phyloP scores from a whole-genome alignment of 2,888 invertebrate genomes.

The Marasmarcha lunaedactyla region DNA sequence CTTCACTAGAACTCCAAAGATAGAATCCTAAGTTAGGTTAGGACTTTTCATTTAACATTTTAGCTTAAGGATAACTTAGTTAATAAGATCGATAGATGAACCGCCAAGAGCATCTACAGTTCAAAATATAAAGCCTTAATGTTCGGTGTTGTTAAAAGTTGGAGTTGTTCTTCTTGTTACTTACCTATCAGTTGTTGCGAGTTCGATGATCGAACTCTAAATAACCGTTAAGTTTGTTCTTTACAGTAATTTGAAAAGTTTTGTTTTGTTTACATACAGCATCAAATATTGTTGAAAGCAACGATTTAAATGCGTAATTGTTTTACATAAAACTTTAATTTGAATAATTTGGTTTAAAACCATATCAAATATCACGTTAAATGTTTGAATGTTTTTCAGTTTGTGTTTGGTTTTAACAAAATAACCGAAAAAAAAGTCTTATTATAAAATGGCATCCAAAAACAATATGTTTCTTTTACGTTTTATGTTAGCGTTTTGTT shows the following conservation, averaged over 20 bases:
- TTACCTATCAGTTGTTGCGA: conserved; percentile 17
- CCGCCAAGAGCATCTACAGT: conserved; percentile 2
- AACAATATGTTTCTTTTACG: too few species aligned
- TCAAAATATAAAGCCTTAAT: conserved; percentile 44
- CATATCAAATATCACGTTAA: too few species aligned
- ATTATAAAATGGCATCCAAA: too few species aligned
- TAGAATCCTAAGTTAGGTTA: conserved; percentile 31
- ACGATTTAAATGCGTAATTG: too few species aligned
- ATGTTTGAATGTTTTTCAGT: too few species aligned
- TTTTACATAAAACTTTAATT: too few species aligned
- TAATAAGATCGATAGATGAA: not conserved
- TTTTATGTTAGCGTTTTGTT: too few species aligned
- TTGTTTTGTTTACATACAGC: conserved; percentile 16
- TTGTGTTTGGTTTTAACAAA: too few species aligned
- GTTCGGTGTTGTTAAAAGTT: conserved; percentile 41
- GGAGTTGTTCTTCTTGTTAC: conserved; percentile 30
- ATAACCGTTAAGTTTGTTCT: conserved; percentile 23
- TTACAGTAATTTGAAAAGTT: conserved; percentile 6
- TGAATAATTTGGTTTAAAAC: too few species aligned
- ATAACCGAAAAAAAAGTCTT: too few species aligned
- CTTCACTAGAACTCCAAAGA: conserved; percentile 39
- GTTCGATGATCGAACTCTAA: not conserved
- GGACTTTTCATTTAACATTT: conserved; percentile 5
- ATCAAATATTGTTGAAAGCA: too few species aligned
- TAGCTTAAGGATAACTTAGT: not conserved